These are phyloP conservation scores for Argyrosomus regius DNA, from an alignment of 2,797 vertebrate species.

Conservation along the genomic window DNA sequence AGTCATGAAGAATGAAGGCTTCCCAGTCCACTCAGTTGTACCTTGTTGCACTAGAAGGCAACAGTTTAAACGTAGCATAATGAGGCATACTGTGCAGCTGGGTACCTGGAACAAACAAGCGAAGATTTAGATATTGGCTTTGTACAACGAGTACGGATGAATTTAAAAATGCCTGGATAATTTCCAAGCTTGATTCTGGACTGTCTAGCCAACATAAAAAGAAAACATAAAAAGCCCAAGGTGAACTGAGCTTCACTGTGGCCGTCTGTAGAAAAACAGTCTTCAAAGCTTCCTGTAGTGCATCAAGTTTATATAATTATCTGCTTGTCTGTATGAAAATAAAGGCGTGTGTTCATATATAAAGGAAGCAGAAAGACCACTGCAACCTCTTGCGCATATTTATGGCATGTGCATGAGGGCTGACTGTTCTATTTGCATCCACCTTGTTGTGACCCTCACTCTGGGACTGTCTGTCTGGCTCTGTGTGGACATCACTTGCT, in stretches of 20 bases:
- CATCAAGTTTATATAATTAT: background rate
- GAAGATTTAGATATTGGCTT: background rate
- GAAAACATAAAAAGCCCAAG: background rate
- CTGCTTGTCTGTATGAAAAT: background rate
- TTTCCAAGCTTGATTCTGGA: background rate
- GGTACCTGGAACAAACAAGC: background rate
- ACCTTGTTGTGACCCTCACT: constrained; percentile 58
- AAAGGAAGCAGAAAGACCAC: constrained; percentile 14
- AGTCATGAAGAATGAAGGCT: background rate
- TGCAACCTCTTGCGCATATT: constrained; percentile 12
- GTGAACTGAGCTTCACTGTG: background rate
- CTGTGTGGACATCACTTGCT: constrained; percentile 43
- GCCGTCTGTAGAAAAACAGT: background rate
- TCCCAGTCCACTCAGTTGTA: background rate
- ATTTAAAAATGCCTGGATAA: background rate
- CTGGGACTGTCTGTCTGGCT: constrained; percentile 47
- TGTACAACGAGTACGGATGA: background rate
- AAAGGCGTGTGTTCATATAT: background rate
- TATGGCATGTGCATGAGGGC: constrained; percentile 6
- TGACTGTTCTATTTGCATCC: constrained; percentile 53
- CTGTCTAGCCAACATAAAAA: background rate
- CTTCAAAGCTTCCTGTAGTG: background rate
- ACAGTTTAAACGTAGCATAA: background rate
- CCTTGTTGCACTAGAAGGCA: background rate
- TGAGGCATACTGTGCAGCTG: background rate